A percentile compares a stretch with the other conserved stretches of the same genome.
These are phyloP conservation scores for Leptinotarsa defecta DNA, from an alignment of 1,140 invertebrate species.

Conservation along the genomic window DNA sequence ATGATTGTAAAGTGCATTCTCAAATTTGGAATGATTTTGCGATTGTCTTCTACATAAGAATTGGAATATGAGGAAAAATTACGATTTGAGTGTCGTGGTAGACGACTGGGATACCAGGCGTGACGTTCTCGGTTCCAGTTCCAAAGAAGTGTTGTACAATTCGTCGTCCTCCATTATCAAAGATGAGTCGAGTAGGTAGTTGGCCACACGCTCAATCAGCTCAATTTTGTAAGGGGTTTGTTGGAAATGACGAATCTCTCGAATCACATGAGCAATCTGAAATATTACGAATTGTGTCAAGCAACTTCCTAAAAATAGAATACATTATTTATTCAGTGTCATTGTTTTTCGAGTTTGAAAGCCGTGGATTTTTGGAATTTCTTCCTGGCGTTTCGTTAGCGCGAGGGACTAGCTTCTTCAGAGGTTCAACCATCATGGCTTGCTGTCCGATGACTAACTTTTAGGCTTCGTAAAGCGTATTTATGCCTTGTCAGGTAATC, in stretches of 20 bases:
- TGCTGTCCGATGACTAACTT: no score
- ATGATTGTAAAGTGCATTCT: constrained; percentile 17
- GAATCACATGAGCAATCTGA: constrained; percentile 90
- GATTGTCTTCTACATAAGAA: constrained; percentile 20
- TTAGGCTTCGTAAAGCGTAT: no score
- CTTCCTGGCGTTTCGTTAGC: no score
- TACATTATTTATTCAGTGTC: no score
- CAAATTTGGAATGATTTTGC: constrained; percentile 6
- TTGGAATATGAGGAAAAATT: constrained; percentile 3
- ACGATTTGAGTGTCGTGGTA: constrained; percentile 19
- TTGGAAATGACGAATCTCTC: constrained; percentile 90
- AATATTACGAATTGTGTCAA: constrained; percentile 45
- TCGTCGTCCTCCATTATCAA: constrained; percentile 81
- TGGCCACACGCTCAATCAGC: constrained; percentile 77
- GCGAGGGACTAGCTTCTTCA: no score
- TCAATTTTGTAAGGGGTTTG: constrained; percentile 93
- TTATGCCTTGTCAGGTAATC: no score
- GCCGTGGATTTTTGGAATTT: no score
- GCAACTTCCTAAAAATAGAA: no score
- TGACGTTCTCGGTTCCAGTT: constrained; percentile 80
- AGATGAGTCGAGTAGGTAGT: constrained; percentile 80
- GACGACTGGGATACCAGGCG: constrained; percentile 49
- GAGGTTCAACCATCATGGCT: no score
- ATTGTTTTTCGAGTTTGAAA: no score
- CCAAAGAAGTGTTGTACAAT: constrained; percentile 80